phyloP scores from a whole-genome alignment of 2,888 invertebrate species.

The Pristionchus japonicus region DNA sequence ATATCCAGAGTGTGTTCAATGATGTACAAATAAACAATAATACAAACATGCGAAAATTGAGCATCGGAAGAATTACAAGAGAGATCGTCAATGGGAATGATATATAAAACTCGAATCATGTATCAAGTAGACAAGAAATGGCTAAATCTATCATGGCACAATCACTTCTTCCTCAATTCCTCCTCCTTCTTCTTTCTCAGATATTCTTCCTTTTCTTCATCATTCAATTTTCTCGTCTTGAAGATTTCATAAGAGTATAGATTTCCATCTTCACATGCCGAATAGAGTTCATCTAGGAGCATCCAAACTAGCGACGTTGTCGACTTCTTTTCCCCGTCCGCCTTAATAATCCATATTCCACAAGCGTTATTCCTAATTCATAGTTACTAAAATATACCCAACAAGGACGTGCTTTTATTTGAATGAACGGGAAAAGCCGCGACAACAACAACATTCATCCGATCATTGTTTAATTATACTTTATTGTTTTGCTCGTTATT shows the following conservation, averaged over 20 bases:
- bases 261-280: slow-evolving; percentile 34
- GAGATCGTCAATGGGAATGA: neutral
- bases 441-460: no score
- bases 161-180: neutral
- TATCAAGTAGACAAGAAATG: no score
- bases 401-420: no score
- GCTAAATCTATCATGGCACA: neutral
- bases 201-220: neutral
- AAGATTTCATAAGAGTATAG: slow-evolving; percentile 7
- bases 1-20: no score
- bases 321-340: neutral
- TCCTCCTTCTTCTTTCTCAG: neutral
- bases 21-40: neutral
- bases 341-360: neutral
- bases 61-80: neutral
- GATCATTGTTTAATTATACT: no score
- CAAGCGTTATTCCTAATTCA: no score
- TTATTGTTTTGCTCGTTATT: no score
- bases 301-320: slow-evolving; percentile 17
- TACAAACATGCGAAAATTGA: no score
- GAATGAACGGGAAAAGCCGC: no score
- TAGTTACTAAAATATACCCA: no score
- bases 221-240: neutral
- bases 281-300: neutral
- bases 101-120: neutral